phyloP scores from a whole-genome alignment of 2,888 invertebrate species.

The Linyphia triangularis region DNA sequence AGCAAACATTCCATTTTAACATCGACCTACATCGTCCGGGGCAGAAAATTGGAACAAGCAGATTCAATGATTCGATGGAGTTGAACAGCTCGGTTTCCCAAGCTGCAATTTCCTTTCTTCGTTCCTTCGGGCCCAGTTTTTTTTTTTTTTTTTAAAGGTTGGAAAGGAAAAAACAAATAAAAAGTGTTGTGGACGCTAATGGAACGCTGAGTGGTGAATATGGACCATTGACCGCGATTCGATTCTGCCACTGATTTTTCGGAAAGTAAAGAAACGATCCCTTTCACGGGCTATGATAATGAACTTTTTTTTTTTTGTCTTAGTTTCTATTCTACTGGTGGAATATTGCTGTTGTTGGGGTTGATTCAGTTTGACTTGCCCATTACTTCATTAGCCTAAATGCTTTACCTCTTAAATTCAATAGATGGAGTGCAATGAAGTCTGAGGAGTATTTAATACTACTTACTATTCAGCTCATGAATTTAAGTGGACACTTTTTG shows the following conservation, averaged over 20 bases:
- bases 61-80: constrained; percentile 28
- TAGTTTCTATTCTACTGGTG: not conserved
- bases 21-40: constrained; percentile 45
- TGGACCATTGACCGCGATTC: constrained; percentile 36
- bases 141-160: constrained; percentile 1
- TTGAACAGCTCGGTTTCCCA: constrained; percentile 22
- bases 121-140: not conserved
- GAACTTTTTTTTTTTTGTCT: constrained; percentile 14
- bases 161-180: not conserved
- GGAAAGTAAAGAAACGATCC: not conserved
- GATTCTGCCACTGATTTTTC: not conserved
- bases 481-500: not conserved
- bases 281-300: constrained; percentile 5
- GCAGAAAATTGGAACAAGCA: constrained; percentile 36
- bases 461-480: not conserved
- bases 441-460: not conserved
- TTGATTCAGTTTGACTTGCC: not conserved
- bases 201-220: not conserved
- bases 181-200: constrained; percentile 7
- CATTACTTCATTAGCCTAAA: not conserved
- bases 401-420: not conserved
- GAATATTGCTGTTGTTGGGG: not conserved
- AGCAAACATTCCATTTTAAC: constrained; percentile 16
- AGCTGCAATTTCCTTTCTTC: not conserved
- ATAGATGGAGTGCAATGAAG: not conserved